Percentiles rank a stretch among this genome's conserved stretches.
These are phyloP conservation scores for Empis livida DNA, from an alignment of 2,888 invertebrate genomes.

Conservation along the genomic window DNA sequence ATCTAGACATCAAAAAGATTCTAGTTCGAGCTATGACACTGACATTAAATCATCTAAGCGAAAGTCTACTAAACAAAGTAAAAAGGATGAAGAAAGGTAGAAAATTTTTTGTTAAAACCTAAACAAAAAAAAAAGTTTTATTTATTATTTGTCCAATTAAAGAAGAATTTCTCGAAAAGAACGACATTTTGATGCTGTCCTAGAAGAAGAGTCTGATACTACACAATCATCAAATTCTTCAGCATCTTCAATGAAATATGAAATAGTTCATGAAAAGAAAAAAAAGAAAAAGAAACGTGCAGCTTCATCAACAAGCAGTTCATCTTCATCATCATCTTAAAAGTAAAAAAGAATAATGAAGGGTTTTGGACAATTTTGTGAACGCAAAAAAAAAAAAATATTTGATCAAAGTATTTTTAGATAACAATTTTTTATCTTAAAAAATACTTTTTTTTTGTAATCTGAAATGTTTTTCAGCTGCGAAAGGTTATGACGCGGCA, in stretches of 20 bases:
- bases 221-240: neutral
- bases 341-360: too few relatives aligned
- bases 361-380: too few relatives aligned
- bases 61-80: neutral
- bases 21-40: neutral
- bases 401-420: too few relatives aligned
- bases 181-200: slow-evolving; percentile 11
- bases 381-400: too few relatives aligned
- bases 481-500: too few relatives aligned
- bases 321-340: slow-evolving; percentile 3
- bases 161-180: slow-evolving; percentile 1
- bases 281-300: slow-evolving; percentile 9
- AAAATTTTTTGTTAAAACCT: neutral
- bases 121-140: too few relatives aligned
- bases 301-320: slow-evolving; percentile 4
- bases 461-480: too few relatives aligned
- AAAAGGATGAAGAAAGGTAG: slow-evolving; percentile 3
- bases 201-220: slow-evolving; percentile 11
- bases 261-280: slow-evolving; percentile 11
- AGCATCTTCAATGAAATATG: slow-evolving; percentile 6
- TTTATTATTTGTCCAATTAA: neutral
- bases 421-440: too few relatives aligned
- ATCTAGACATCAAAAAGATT: slow-evolving; percentile 13
- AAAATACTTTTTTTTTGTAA: too few relatives aligned
- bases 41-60: neutral